These are phyloP conservation scores for Umimayanthus kanabou DNA, from an alignment of 92 coral and sea anemone species.

Conservation along the genomic window DNA sequence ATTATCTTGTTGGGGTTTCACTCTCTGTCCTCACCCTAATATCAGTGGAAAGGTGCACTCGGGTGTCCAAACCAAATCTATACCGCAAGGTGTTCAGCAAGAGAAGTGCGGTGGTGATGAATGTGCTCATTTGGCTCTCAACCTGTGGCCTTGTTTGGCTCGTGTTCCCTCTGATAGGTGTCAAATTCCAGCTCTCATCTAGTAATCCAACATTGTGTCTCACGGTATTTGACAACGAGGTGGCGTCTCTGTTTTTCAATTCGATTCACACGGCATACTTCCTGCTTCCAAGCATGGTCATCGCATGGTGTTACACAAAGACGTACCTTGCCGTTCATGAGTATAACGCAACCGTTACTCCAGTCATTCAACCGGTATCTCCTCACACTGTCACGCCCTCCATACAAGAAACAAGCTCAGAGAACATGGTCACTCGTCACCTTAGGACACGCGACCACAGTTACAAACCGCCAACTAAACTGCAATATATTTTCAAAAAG, in stretches of 20 bases:
- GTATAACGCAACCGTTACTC: slow-evolving; percentile 13
- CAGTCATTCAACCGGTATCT: background rate
- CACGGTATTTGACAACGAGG: background rate
- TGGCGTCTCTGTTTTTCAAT: slow-evolving; percentile 16
- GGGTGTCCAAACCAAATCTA: background rate
- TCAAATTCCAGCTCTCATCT: slow-evolving; percentile 5
- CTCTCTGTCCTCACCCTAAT: slow-evolving; percentile 30
- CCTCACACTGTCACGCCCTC: background rate
- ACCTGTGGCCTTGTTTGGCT: slow-evolving; percentile 21
- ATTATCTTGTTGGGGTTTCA: slow-evolving; percentile 28
- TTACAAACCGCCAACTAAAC: background rate
- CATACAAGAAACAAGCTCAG: background rate
- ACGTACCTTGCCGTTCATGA: background rate
- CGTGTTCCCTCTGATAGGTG: slow-evolving; percentile 26
- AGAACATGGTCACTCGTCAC: background rate
- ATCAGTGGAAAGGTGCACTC: slow-evolving; percentile 26
- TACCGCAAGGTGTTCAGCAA: slow-evolving; percentile 36
- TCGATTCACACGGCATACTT: slow-evolving; percentile 28
- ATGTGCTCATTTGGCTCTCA: slow-evolving; percentile 7
- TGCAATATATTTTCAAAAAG: background rate
- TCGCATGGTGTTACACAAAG: slow-evolving; percentile 17
- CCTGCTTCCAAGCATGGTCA: slow-evolving; percentile 16
- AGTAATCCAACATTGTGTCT: slow-evolving; percentile 33
- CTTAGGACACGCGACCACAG: background rate
- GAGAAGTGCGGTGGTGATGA: slow-evolving; percentile 15